phyloP scores from a whole-genome alignment of 2,888 invertebrate genomes.

The Anticlea derivata region DNA sequence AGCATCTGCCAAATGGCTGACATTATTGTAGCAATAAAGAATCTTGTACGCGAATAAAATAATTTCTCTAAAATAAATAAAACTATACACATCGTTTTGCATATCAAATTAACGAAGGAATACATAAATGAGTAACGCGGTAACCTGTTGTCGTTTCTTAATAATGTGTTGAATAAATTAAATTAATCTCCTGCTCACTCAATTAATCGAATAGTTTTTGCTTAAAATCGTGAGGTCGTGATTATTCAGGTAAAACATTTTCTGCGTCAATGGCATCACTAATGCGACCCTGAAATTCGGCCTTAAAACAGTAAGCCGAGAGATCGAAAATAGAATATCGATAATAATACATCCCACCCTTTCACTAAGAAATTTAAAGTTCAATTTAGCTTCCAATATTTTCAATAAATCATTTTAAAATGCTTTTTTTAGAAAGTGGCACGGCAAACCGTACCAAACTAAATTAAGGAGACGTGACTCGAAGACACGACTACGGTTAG shows the following conservation, averaged over 20 bases:
- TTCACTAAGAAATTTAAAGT: constrained; percentile 22
- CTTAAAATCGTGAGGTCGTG: background rate
- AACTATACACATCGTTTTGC: constrained; percentile 6
- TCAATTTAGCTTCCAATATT: constrained; percentile 33
- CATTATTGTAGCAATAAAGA: constrained; percentile 29
- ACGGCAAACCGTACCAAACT: constrained; percentile 55
- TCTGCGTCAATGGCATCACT: background rate
- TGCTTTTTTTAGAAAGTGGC: constrained; percentile 51
- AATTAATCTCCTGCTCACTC: constrained; percentile 15
- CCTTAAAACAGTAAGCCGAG: constrained; percentile 6
- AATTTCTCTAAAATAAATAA: constrained; percentile 7
- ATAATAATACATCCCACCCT: background rate
- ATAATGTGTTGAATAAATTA: constrained; percentile 20
- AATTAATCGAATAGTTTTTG: constrained; percentile 9
- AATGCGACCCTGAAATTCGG: constrained; percentile 7
- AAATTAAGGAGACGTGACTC: constrained; percentile 63
- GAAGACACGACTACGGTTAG: constrained; percentile 51
- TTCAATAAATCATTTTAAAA: constrained; percentile 38
- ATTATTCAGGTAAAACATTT: background rate
- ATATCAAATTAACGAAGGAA: constrained; percentile 19
- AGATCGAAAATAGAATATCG: constrained; percentile 8
- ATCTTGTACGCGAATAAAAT: constrained; percentile 20
- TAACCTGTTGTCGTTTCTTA: constrained; percentile 15
- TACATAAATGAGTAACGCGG: constrained; percentile 18
- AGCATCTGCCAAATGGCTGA: constrained; percentile 30